These are phyloP conservation scores for Malurus alboscapulatus DNA, from an alignment of 2,113 vertebrate species.

Conservation along the genomic window DNA sequence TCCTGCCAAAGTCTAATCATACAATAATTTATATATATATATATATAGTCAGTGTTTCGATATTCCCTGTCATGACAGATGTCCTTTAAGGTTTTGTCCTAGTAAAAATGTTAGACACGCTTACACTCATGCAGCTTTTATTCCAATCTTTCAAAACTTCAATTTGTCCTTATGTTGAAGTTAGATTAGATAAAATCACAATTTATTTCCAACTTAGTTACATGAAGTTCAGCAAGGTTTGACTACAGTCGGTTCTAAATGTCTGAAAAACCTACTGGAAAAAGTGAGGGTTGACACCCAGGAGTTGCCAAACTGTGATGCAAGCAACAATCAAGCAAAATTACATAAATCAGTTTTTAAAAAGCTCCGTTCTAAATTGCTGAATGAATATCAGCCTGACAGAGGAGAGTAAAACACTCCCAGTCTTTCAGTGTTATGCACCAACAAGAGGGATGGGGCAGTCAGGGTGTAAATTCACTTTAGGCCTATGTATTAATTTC, in stretches of 20 bases:
- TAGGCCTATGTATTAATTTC: background rate
- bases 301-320: background rate
- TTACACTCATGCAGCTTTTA: conserved; percentile 31
- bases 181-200: conserved; percentile 68
- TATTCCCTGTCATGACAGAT: background rate
- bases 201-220: conserved; percentile 48
- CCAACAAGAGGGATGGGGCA: background rate
- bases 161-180: conserved; percentile 37
- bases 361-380: background rate
- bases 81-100: conserved; percentile 66
- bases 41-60: background rate
- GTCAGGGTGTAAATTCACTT: background rate
- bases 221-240: background rate
- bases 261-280: background rate
- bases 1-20: background rate
- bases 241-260: background rate
- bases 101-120: conserved; percentile 59
- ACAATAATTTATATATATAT: background rate
- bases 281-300: background rate
- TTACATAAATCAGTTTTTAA: background rate
- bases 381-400: background rate
- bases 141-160: conserved; percentile 51
- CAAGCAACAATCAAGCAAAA: background rate
- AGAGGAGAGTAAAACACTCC: background rate
- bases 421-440: background rate